These are phyloP conservation scores for Malurus melanocephalus DNA, from an alignment of 2,113 vertebrate genomes.

Conservation along the genomic window DNA sequence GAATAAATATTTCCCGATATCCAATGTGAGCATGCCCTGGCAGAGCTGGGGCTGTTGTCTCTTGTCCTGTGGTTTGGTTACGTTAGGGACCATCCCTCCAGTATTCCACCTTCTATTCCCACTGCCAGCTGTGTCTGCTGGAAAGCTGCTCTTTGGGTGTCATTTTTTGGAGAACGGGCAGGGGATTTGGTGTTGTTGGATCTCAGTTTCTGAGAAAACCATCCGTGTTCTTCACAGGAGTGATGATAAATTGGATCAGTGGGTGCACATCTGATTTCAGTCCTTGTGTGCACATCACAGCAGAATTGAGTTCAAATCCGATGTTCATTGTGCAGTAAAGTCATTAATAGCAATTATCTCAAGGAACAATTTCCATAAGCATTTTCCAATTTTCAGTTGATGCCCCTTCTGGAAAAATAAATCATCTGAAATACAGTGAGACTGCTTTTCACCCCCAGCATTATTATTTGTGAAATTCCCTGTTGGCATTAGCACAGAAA, in stretches of 20 bases:
- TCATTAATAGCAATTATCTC: not conserved
- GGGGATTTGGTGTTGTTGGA: not conserved
- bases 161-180: not conserved
- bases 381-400: not conserved
- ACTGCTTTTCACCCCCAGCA: not conserved
- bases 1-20: fast-evolving
- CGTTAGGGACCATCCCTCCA: not conserved
- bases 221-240: fast-evolving
- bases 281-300: not conserved
- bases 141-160: fast-evolving
- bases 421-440: not conserved
- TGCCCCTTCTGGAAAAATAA: not conserved
- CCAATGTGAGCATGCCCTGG: fast-evolving
- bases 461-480: not conserved
- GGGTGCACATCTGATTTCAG: fast-evolving
- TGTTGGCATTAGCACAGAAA: not conserved
- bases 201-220: not conserved
- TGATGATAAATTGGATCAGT: fast-evolving
- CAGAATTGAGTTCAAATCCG: not conserved
- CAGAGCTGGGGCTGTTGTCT: not conserved
- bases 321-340: not conserved
- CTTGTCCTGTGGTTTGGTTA: fast-evolving
- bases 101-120: not conserved
- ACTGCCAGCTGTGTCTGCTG: fast-evolving
- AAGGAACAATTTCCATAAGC: not conserved